These are phyloP conservation scores for Pterocles gutturalis DNA, from an alignment of 2,113 vertebrate species.

Conservation along the genomic window DNA sequence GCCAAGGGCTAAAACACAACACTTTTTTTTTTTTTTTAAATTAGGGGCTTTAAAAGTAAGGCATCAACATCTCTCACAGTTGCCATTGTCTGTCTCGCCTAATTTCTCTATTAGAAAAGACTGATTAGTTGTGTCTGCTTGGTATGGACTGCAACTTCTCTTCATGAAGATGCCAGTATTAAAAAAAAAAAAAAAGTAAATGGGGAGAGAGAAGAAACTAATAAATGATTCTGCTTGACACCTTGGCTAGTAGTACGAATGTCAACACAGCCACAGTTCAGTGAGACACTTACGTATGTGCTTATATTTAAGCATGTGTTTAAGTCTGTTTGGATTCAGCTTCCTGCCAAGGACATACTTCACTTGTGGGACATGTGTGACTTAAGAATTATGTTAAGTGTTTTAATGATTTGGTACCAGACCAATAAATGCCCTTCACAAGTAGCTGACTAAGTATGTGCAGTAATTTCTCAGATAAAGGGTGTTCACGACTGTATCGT, in stretches of 20 bases:
- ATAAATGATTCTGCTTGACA: background rate
- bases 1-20: background rate
- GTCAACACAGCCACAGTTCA: background rate
- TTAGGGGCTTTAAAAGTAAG: background rate
- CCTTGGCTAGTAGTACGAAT: background rate
- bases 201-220: background rate
- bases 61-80: background rate
- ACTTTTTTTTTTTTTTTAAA: background rate
- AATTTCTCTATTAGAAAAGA: background rate
- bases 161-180: background rate
- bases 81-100: background rate
- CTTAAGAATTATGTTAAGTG: background rate
- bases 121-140: background rate
- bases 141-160: background rate
- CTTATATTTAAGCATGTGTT: background rate
- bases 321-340: background rate
- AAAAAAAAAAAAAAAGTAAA: background rate
- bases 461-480: background rate
- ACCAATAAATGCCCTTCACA: background rate
- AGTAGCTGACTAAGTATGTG: background rate
- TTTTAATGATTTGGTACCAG: background rate
- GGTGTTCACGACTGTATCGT: fast-evolving
- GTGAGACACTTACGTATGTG: background rate
- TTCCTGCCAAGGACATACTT: constrained; percentile 10
- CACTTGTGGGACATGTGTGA: background rate